phyloP scores from a whole-genome alignment of 1,140 invertebrate species.

The Rhopalosiphum maidis region DNA sequence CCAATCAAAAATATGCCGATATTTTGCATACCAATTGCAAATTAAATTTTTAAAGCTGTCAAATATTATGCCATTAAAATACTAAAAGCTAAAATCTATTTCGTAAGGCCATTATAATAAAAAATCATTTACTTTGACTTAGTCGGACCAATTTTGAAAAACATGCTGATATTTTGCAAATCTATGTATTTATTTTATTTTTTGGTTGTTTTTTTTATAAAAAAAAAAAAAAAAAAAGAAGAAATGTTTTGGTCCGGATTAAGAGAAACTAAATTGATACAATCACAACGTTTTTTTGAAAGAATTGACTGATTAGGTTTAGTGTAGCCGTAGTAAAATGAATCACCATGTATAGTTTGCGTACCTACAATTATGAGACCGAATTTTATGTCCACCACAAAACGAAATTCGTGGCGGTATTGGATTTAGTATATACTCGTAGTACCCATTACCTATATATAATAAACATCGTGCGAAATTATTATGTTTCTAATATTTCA shows the following conservation, averaged over 20 bases:
- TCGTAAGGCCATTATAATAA: too few species aligned
- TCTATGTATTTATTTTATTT: too few species aligned
- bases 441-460: not conserved
- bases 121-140: too few species aligned
- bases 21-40: too few species aligned
- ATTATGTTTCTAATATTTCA: not conserved
- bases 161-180: too few species aligned
- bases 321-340: not conserved
- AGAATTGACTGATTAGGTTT: not conserved
- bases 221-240: not conserved
- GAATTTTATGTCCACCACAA: not conserved
- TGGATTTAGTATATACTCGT: not conserved
- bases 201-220: not conserved
- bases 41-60: too few species aligned
- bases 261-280: not conserved
- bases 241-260: not conserved
- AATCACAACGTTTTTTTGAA: not conserved
- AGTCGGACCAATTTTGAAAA: too few species aligned
- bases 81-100: too few species aligned
- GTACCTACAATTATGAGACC: too few species aligned
- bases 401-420: not conserved
- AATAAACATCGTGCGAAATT: not conserved
- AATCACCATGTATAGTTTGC: not conserved
- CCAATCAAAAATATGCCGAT: too few species aligned
- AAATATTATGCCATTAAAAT: too few species aligned